Conservation (phyloP, 2,113 vertebrate species). For the Gymnogyps californianus region DNA sequence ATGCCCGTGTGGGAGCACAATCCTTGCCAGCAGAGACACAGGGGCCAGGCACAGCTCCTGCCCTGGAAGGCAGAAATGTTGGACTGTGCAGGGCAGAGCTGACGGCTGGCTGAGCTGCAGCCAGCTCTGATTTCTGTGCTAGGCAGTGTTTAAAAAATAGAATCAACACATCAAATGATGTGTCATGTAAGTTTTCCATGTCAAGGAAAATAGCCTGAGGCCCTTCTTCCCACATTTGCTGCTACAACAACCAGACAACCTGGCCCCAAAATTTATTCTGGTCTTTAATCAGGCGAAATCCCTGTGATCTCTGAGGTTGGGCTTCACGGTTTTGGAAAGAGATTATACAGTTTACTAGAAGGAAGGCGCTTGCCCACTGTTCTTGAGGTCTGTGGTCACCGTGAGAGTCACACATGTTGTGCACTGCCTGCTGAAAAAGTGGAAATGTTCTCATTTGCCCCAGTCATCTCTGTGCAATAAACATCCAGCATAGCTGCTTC, state of each 20-base stretch:
- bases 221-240: constrained; percentile 40
- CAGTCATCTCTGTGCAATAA: neutral
- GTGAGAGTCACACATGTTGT: neutral
- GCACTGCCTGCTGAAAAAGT: neutral
- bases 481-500: neutral
- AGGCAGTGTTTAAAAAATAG: constrained; percentile 36
- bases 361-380: neutral
- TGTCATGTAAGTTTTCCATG: constrained; percentile 51
- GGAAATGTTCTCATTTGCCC: neutral
- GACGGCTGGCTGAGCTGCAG: neutral
- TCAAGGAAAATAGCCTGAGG: constrained; percentile 55
- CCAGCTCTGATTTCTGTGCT: neutral
- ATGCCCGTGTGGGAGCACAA: neutral
- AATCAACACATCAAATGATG: constrained; percentile 55
- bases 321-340: neutral
- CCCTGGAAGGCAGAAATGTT: neutral
- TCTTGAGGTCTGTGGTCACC: neutral
- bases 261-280: constrained; percentile 43
- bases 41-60: neutral
- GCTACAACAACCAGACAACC: constrained; percentile 42
- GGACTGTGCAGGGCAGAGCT: neutral
- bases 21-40: neutral
- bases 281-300: constrained; percentile 47
- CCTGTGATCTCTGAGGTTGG: constrained; percentile 25
- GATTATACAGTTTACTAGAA: neutral